Evolutionary conservation across 2,888 invertebrate genomes (phyloP).

Genomic region (Macaria notata): DNA sequence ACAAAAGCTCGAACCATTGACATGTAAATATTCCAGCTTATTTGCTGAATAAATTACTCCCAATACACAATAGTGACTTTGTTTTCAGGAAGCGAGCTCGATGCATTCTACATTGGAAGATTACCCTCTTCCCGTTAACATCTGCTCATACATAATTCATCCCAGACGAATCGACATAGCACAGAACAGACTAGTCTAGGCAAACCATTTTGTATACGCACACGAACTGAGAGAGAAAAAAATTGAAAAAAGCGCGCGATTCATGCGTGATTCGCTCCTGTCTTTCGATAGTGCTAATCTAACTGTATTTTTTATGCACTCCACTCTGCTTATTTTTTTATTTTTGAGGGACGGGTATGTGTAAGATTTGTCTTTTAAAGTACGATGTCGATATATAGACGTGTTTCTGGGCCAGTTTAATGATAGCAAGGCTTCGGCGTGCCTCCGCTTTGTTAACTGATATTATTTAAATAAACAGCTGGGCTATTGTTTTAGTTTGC

Average conservation of each 20-base stretch:
- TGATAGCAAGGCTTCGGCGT: constrained; percentile 53
- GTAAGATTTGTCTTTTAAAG: too few relatives aligned
- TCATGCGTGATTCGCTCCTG: too few relatives aligned
- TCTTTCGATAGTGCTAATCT: too few relatives aligned
- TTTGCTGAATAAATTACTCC: constrained; percentile 38
- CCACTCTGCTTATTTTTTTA: too few relatives aligned
- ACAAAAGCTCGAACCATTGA: constrained; percentile 22
- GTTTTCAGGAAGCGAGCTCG: constrained; percentile 39
- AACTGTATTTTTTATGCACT: too few relatives aligned
- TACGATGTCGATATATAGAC: constrained; percentile 19
- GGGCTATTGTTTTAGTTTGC: constrained; percentile 39
- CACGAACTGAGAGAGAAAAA: too few relatives aligned
- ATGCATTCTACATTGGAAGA: constrained; percentile 34
- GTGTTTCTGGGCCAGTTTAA: constrained; percentile 45
- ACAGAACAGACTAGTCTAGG: too few relatives aligned
- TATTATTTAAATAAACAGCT: constrained; percentile 50
- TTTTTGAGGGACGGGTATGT: too few relatives aligned
- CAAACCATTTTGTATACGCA: too few relatives aligned
- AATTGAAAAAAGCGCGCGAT: too few relatives aligned
- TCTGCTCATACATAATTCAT: constrained; percentile 57
- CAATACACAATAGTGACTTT: constrained; percentile 41
- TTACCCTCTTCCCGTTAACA: constrained; percentile 52
- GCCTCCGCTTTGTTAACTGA: constrained; percentile 50
- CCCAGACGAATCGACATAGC: constrained; percentile 30
- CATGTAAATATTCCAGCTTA: constrained; percentile 33